A percentile compares a stretch with the other conserved stretches of the same genome.
phyloP scores from a whole-genome alignment of 2,113 vertebrate species.

The Cacatua alba region DNA sequence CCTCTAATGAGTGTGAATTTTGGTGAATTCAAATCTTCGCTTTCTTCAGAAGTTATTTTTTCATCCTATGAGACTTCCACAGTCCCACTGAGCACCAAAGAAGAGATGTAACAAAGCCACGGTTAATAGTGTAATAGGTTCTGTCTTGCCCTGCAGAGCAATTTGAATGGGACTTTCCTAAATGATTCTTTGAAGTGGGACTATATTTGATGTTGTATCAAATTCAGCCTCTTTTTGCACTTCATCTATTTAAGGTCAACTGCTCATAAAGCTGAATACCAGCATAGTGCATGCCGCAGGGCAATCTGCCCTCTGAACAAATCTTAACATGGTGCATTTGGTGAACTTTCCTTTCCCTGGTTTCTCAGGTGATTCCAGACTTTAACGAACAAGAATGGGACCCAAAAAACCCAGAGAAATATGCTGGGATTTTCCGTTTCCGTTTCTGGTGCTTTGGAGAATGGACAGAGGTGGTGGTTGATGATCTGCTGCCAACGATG shows the following conservation, averaged over 20 bases:
- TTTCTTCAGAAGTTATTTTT: neutral
- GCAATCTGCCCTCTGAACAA: neutral
- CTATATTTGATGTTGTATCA: neutral
- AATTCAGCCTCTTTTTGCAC: neutral
- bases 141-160: neutral
- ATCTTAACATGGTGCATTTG: neutral
- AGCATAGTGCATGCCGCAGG: neutral
- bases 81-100: neutral
- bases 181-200: neutral
- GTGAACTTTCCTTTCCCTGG: neutral
- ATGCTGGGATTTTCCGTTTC: conserved; percentile 93
- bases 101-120: neutral
- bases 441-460: conserved; percentile 92
- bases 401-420: conserved; percentile 75
- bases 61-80: neutral
- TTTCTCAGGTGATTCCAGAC: conserved; percentile 86
- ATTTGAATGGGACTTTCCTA: neutral
- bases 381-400: conserved; percentile 91
- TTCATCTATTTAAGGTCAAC: neutral
- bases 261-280: neutral
- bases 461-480: conserved; percentile 93
- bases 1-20: neutral
- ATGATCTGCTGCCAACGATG: conserved; percentile 90
- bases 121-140: neutral
- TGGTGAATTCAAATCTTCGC: neutral